Conservation (phyloP, 2,888 invertebrate genomes). For the Disparrhopalites patrizii region DNA sequence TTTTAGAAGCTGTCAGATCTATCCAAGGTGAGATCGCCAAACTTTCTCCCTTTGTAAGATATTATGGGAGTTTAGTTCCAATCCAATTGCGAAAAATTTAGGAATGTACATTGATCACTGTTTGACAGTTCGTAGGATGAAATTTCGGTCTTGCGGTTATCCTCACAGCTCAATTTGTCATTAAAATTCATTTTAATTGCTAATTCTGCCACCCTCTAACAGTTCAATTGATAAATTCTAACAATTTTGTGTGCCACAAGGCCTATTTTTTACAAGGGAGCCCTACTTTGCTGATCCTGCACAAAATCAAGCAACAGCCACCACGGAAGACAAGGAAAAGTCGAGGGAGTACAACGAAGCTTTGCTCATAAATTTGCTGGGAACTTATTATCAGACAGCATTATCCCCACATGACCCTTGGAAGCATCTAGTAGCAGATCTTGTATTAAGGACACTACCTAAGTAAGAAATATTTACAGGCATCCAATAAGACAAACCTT, state of each 20-base stretch:
- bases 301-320: constrained; percentile 85
- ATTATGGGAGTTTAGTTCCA: too few species aligned
- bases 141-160: too few species aligned
- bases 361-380: constrained; percentile 85
- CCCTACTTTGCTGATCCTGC: constrained; percentile 97
- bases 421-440: constrained; percentile 32
- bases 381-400: constrained; percentile 78
- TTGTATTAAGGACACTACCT: constrained; percentile 32
- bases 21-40: constrained; percentile 75
- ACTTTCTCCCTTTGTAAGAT: too few species aligned
- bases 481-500: too few species aligned
- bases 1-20: constrained; percentile 87
- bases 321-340: constrained; percentile 85
- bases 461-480: too few species aligned
- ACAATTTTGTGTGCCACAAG: constrained; percentile 54
- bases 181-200: too few species aligned
- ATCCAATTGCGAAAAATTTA: too few species aligned
- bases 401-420: constrained; percentile 63
- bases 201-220: too few species aligned
- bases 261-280: constrained; percentile 85
- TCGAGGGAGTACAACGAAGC: constrained; percentile 96
- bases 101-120: too few species aligned
- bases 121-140: too few species aligned
- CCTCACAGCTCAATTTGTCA: too few species aligned
- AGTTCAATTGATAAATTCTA: neutral